Percentiles rank a stretch among this genome's conserved stretches.
phyloP scores from a whole-genome alignment of 2,113 vertebrate species.

The Oreotrochilus melanogaster region DNA sequence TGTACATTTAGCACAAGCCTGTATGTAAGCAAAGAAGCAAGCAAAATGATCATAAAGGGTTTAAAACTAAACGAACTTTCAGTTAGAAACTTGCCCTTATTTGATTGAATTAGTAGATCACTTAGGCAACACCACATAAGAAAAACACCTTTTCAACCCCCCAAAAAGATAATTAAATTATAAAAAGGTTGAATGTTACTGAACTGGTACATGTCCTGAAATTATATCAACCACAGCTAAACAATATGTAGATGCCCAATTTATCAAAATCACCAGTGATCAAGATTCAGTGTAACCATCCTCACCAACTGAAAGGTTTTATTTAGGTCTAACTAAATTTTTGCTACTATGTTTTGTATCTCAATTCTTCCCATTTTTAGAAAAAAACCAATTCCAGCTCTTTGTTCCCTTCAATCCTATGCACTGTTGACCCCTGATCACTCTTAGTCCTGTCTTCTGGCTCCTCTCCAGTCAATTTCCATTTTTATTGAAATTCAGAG shows the following conservation, averaged over 20 bases:
- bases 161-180: not conserved
- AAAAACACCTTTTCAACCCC: not conserved
- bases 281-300: not conserved
- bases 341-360: not conserved
- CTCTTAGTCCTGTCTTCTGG: not conserved
- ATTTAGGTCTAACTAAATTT: not conserved
- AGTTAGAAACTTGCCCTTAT: not conserved
- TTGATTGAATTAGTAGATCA: not conserved
- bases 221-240: not conserved
- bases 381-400: not conserved
- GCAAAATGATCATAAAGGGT: not conserved
- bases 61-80: not conserved
- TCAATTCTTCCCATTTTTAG: not conserved
- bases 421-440: not conserved
- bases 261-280: not conserved
- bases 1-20: not conserved
- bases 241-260: not conserved
- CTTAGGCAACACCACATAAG: not conserved
- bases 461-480: not conserved
- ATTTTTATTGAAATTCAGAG: conserved; percentile 11
- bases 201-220: not conserved
- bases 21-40: not conserved
- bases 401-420: not conserved
- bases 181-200: not conserved
- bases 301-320: rapidly evolving